Percentiles rank a stretch among this genome's conserved stretches.
Conservation (phyloP, 2,797 vertebrate species). For the Labroides dimidiatus region DNA sequence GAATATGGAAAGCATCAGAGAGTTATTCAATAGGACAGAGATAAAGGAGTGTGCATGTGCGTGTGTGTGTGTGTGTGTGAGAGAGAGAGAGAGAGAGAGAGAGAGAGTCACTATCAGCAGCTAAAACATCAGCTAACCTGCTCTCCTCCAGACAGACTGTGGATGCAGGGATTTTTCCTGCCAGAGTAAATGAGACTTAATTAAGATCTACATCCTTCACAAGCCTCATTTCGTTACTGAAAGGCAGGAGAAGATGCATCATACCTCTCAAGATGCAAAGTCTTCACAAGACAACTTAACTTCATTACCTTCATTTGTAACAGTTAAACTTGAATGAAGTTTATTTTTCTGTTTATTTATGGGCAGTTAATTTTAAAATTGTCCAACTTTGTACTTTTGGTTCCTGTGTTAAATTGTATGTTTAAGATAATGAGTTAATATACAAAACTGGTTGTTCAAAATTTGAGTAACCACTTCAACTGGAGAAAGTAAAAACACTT, state of each 20-base stretch:
- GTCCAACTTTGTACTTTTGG: no score
- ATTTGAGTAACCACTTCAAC: no score
- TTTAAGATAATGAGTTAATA: no score
- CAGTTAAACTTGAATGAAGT: conserved; percentile 12
- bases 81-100: neutral
- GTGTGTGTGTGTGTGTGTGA: conserved; percentile 34
- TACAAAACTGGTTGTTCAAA: no score
- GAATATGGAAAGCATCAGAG: conserved; percentile 93
- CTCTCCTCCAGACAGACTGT: conserved; percentile 33
- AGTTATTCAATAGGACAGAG: conserved; percentile 89
- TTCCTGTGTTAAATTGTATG: no score
- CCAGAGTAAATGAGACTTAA: conserved; percentile 54
- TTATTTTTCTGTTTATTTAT: no score
- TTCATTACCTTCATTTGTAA: conserved; percentile 17
- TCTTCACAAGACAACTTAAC: conserved; percentile 10
- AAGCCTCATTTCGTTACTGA: conserved; percentile 55
- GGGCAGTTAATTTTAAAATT: no score
- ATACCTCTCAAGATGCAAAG: conserved; percentile 34
- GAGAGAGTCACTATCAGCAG: conserved; percentile 11
- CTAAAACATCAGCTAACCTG: conserved; percentile 13
- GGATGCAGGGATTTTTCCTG: conserved; percentile 44
- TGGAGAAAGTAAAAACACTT: no score
- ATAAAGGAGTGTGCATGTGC: conserved; percentile 72
- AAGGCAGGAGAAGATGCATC: conserved; percentile 34
- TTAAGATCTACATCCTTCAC: conserved; percentile 60